These are phyloP conservation scores for Chanos chanos DNA, from an alignment of 2,797 vertebrate genomes.

Conservation along the genomic window DNA sequence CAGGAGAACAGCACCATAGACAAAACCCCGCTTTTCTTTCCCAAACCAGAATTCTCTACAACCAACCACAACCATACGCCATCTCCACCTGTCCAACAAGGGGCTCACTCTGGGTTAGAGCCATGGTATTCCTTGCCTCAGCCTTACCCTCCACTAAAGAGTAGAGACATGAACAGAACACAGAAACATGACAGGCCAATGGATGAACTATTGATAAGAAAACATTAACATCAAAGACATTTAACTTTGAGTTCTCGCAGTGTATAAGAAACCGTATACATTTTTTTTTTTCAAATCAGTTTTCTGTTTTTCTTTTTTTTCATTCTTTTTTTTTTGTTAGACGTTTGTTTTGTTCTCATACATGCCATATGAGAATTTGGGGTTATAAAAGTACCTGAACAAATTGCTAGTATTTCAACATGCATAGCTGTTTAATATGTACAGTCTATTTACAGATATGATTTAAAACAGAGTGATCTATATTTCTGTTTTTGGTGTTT, in stretches of 20 bases:
- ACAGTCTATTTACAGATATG: conserved; percentile 89
- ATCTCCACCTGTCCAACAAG: conserved; percentile 36
- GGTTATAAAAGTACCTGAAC: conserved; percentile 97
- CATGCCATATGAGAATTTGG: conserved; percentile 86
- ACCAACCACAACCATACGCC: too few relatives aligned
- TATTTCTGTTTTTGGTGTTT: conserved; percentile 59
- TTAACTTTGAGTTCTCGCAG: conserved; percentile 62
- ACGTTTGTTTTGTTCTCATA: conserved; percentile 68
- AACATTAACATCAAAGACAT: conserved; percentile 66
- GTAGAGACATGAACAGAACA: conserved; percentile 58
- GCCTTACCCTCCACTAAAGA: conserved; percentile 52
- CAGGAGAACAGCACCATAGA: not conserved
- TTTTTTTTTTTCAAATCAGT: conserved; percentile 59
- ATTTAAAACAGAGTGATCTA: conserved; percentile 74
- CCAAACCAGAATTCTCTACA: too few relatives aligned
- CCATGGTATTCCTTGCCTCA: conserved; percentile 61
- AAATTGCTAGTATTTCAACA: conserved; percentile 93
- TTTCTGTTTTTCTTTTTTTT: conserved; percentile 64
- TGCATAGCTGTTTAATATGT: conserved; percentile 89
- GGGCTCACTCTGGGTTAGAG: conserved; percentile 36
- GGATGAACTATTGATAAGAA: conserved; percentile 69
- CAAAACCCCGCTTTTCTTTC: conserved; percentile 9
- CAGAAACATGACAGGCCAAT: conserved; percentile 68
- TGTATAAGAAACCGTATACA: conserved; percentile 68
- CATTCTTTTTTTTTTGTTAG: conserved; percentile 63